These are phyloP conservation scores for Felis chaus DNA, from an alignment of 2,113 vertebrate genomes.

Conservation along the genomic window DNA sequence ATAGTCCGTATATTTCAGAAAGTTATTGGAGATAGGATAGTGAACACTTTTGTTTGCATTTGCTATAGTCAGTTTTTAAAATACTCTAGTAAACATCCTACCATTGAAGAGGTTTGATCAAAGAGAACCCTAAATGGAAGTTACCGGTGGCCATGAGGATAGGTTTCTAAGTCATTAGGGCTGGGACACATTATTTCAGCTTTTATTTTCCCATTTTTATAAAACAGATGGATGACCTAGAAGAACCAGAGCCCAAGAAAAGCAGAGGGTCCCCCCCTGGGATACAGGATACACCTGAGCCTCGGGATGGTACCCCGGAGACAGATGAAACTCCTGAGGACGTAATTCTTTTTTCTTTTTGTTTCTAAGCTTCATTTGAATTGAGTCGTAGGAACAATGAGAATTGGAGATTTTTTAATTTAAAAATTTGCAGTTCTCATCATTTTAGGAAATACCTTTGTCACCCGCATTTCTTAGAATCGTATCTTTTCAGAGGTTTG, in stretches of 20 bases:
- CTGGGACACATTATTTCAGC: neutral
- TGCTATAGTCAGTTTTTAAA: neutral
- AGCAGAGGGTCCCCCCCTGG: slow-evolving; percentile 82
- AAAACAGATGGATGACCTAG: slow-evolving; percentile 86
- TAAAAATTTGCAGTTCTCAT: neutral
- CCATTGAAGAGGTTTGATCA: neutral
- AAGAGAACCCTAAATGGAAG: neutral
- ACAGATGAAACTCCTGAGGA: slow-evolving; percentile 88
- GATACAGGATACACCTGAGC: slow-evolving; percentile 74
- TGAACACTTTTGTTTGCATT: neutral
- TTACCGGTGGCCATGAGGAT: neutral
- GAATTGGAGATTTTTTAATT: neutral
- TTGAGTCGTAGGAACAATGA: neutral
- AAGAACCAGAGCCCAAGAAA: slow-evolving; percentile 92
- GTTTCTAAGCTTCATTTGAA: neutral
- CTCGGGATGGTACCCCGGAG: slow-evolving; percentile 68
- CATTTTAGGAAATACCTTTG: neutral
- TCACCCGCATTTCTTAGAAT: neutral
- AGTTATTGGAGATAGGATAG: neutral
- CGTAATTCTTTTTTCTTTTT: slow-evolving; percentile 81
- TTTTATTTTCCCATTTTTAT: slow-evolving; percentile 20
- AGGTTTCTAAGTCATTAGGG: neutral
- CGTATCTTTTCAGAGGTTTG: neutral
- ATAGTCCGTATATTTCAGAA: neutral
- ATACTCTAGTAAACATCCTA: neutral